Conservation (phyloP, 2,113 vertebrate species). For the Elachura formosa region DNA sequence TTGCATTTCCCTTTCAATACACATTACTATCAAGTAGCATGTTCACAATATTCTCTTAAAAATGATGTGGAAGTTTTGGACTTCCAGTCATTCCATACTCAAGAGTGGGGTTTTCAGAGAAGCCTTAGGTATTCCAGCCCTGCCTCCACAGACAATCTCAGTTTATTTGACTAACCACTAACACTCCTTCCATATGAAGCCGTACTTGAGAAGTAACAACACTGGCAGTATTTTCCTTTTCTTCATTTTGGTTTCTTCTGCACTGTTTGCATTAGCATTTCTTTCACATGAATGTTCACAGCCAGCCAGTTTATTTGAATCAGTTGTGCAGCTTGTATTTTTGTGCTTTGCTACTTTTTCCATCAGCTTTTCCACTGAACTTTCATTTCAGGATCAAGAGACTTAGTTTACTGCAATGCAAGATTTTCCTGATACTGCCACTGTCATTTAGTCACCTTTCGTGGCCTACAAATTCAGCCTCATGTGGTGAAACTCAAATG, state of each 20-base stretch:
- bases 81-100: neutral
- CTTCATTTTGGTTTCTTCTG: neutral
- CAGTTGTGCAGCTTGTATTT: neutral
- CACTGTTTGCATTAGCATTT: slow-evolving; percentile 8
- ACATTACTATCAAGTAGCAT: neutral
- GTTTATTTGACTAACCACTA: neutral
- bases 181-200: neutral
- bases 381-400: slow-evolving; percentile 37
- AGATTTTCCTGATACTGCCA: neutral
- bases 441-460: neutral
- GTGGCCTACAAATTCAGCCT: neutral
- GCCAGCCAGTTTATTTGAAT: neutral
- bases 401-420: neutral
- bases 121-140: neutral
- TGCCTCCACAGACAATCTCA: neutral
- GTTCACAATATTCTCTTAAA: neutral
- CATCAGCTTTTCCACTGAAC: slow-evolving; percentile 35
- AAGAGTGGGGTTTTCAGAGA: neutral
- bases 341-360: slow-evolving; percentile 28
- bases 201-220: neutral
- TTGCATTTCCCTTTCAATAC: slow-evolving; percentile 13
- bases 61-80: neutral
- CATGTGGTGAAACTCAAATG: neutral
- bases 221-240: neutral
- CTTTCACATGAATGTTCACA: slow-evolving; percentile 6